Percentiles rank a stretch among this genome's conserved stretches.
phyloP scores from a whole-genome alignment of 2,888 invertebrate species.

The Calliopum simillimum region DNA sequence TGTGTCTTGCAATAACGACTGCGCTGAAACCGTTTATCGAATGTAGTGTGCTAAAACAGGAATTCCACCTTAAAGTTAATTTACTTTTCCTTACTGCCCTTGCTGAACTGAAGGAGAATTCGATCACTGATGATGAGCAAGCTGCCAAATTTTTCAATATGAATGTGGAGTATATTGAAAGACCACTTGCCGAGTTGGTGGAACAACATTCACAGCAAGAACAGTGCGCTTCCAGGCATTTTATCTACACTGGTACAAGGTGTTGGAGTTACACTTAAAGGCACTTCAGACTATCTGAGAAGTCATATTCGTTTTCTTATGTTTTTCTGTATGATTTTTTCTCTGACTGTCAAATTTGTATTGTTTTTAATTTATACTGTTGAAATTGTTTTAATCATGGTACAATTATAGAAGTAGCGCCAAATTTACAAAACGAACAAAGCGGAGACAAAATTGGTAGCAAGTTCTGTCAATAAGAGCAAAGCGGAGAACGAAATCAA shows the following conservation, averaged over 20 bases:
- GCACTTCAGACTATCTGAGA: too few species aligned
- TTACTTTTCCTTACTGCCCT: slow-evolving; percentile 88
- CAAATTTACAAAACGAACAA: too few species aligned
- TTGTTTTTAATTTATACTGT: too few species aligned
- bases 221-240: slow-evolving; percentile 77
- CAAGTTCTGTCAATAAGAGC: too few species aligned
- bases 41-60: slow-evolving; percentile 93
- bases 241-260: slow-evolving; percentile 92
- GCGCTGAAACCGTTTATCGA: slow-evolving; percentile 95
- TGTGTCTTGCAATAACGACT: slow-evolving; percentile 84
- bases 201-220: slow-evolving; percentile 81
- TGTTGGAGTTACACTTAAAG: slow-evolving; percentile 96
- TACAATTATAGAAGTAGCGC: too few species aligned
- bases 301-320: too few species aligned
- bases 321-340: too few species aligned
- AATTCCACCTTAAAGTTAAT: slow-evolving; percentile 96
- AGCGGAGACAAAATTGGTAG: too few species aligned
- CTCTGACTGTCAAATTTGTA: too few species aligned
- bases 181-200: slow-evolving; percentile 81
- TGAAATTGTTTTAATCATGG: too few species aligned
- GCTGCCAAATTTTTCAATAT: slow-evolving; percentile 80
- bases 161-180: slow-evolving; percentile 78
- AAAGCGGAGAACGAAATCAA: too few species aligned
- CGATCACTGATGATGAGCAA: slow-evolving; percentile 76
- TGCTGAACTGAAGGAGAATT: slow-evolving; percentile 77